phyloP scores from a whole-genome alignment of 2,797 vertebrate genomes.

The Leucoraja ocellata region DNA sequence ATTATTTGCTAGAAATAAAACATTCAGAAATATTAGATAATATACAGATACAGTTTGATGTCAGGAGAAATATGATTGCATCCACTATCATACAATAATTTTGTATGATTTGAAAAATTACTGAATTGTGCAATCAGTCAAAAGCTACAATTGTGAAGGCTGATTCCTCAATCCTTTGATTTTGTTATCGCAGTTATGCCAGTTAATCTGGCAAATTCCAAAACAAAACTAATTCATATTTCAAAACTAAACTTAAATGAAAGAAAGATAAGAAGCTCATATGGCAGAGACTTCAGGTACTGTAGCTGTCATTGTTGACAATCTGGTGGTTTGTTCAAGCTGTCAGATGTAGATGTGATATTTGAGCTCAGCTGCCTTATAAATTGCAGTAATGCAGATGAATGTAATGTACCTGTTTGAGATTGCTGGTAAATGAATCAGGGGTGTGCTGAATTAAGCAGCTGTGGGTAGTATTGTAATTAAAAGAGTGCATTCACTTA shows the following conservation, averaged over 20 bases:
- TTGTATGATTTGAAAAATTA: neutral
- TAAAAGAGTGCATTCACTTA: too few relatives aligned
- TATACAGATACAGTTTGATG: neutral
- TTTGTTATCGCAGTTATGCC: neutral
- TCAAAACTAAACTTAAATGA: neutral
- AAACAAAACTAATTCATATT: neutral
- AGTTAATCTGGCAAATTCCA: neutral
- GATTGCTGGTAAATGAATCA: too few relatives aligned
- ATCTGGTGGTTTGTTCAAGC: too few relatives aligned
- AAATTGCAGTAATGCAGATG: too few relatives aligned
- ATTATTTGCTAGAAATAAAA: constrained; percentile 28
- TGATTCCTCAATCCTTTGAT: neutral
- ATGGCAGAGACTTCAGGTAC: too few relatives aligned
- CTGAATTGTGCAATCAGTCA: neutral
- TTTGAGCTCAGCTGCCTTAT: too few relatives aligned
- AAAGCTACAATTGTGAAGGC: neutral
- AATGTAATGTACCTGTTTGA: too few relatives aligned
- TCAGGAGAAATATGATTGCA: neutral
- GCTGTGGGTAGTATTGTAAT: too few relatives aligned
- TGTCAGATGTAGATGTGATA: too few relatives aligned
- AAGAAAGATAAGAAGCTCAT: neutral
- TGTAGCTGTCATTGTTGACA: too few relatives aligned
- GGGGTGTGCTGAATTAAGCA: too few relatives aligned
- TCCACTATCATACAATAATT: neutral
- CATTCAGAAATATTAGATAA: neutral